Evolutionary conservation across 2,797 vertebrate species (phyloP).

Genomic region (Scarus forsteni): DNA sequence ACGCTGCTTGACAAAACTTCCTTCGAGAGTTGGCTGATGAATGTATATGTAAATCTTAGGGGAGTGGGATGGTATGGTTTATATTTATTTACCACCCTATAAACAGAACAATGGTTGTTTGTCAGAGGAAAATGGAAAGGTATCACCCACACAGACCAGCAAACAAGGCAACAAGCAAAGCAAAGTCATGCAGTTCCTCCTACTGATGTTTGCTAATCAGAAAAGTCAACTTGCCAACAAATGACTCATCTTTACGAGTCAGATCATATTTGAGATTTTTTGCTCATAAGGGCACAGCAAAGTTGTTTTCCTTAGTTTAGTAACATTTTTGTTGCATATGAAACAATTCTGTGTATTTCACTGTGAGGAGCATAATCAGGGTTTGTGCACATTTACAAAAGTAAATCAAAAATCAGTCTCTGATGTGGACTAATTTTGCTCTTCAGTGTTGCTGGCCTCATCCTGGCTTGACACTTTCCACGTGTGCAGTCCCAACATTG

Average conservation of each 20-base stretch:
- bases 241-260: conserved; percentile 28
- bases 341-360: conserved; percentile 28
- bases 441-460: conserved; percentile 20
- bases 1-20: conserved; percentile 22
- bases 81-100: not conserved
- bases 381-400: conserved; percentile 24
- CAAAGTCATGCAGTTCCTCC: conserved; percentile 13
- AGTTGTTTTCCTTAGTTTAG: conserved; percentile 11
- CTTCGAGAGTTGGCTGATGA: conserved; percentile 8
- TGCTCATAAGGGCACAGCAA: conserved; percentile 16
- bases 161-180: conserved; percentile 17
- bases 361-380: conserved; percentile 23
- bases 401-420: conserved; percentile 13
- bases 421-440: conserved; percentile 15
- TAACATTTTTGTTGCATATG: conserved; percentile 7
- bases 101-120: conserved; percentile 25
- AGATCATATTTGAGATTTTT: conserved; percentile 17
- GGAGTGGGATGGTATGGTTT: conserved; percentile 13
- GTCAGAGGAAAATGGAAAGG: conserved; percentile 17
- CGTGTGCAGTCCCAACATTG: conserved; percentile 45
- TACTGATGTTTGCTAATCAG: conserved; percentile 28
- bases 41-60: conserved; percentile 4
- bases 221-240: conserved; percentile 19
- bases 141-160: conserved; percentile 23
- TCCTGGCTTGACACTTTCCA: conserved; percentile 48